Conservation (phyloP, 37 sponge, comb jelly and placozoan species). For the Halisarca cf. caerulea region DNA sequence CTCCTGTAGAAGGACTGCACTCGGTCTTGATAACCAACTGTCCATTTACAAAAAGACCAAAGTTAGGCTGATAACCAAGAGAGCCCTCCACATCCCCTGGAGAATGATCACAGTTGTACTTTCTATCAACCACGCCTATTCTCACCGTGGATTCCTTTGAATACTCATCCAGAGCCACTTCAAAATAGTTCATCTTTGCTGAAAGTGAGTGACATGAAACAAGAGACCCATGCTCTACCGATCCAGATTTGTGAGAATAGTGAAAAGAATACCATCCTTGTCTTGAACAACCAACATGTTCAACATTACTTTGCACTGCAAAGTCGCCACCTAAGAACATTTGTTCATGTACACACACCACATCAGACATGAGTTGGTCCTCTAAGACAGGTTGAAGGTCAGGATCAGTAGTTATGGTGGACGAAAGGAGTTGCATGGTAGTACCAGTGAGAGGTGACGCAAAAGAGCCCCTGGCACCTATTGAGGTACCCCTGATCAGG, state of each 20-base stretch:
- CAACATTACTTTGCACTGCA: too few species aligned
- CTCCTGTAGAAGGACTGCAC: conserved; percentile 30
- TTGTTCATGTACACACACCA: too few species aligned
- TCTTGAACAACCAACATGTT: too few species aligned
- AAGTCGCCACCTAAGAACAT: too few species aligned
- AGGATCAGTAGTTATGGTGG: too few species aligned
- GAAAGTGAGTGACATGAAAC: conserved; percentile 39
- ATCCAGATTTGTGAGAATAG: neutral
- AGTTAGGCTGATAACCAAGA: conserved; percentile 32
- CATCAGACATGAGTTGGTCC: too few species aligned
- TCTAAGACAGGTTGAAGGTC: too few species aligned
- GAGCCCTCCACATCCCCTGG: conserved; percentile 40
- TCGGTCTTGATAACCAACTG: neutral
- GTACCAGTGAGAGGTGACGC: too few species aligned
- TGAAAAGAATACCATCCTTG: neutral
- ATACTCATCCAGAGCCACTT: conserved; percentile 33
- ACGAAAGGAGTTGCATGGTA: too few species aligned
- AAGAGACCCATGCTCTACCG: conserved; percentile 4
- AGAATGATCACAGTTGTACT: conserved; percentile 25
- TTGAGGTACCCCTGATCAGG: neutral
- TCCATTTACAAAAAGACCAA: neutral
- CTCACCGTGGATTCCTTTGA: neutral
- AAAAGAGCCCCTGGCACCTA: too few species aligned
- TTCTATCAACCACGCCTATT: conserved; percentile 42
- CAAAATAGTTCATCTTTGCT: conserved; percentile 66